Evolutionary conservation across 2,888 invertebrate genomes (phyloP).

Genomic region (Hyles lineata): DNA sequence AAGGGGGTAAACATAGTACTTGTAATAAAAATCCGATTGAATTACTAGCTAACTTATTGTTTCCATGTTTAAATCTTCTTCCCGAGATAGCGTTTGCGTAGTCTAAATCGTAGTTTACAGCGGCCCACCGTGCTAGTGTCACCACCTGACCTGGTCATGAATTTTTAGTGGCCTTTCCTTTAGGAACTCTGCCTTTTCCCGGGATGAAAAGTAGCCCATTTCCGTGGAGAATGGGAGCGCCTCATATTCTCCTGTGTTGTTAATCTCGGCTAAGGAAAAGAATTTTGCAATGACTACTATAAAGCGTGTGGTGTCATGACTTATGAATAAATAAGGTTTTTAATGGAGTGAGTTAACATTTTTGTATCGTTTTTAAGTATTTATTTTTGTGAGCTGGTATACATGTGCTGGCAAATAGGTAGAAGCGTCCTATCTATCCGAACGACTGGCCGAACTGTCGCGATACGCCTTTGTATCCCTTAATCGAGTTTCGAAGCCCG

Average conservation of each 20-base stretch:
- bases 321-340: neutral
- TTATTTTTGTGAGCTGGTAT: too few species aligned
- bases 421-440: too few species aligned
- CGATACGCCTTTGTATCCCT: neutral
- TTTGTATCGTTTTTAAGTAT: too few species aligned
- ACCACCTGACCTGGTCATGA: conserved; percentile 16
- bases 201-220: conserved; percentile 12
- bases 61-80: neutral
- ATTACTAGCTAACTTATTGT: neutral
- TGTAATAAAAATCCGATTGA: neutral
- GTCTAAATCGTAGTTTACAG: neutral
- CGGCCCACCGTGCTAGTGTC: neutral
- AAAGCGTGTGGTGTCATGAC: neutral
- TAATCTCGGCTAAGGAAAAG: neutral
- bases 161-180: conserved; percentile 14
- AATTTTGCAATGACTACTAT: neutral
- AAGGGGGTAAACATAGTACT: neutral
- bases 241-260: neutral
- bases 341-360: neutral
- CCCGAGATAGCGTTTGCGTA: conserved; percentile 11
- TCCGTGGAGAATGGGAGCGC: neutral
- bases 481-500: neutral
- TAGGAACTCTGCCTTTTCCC: conserved; percentile 20
- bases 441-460: too few species aligned
- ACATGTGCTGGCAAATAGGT: too few species aligned